Evolutionary conservation across 2,888 invertebrate genomes (phyloP), one percentile per base, ranked within the genome.

Genomic region (Ctena decussata): DNA sequence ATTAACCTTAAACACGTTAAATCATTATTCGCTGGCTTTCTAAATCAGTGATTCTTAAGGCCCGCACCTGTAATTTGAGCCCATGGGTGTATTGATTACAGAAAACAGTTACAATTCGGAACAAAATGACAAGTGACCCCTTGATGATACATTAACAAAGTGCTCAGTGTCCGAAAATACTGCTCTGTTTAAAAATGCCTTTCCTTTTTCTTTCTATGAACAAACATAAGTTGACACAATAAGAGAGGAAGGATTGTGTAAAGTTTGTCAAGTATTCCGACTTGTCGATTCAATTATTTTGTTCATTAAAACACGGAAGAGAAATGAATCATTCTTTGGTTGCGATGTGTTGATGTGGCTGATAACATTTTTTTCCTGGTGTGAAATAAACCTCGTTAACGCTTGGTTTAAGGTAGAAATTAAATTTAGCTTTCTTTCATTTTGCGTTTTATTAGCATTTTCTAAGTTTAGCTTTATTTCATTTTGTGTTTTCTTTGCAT

Each of bases 81-180:
- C 6, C 32, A 2, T 53, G 53, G 8, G 53, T 53, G 78, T 70
- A 78, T 78, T 37, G 71, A 57, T 71, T 71, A 53, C 78, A 37
- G 15, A 53, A 70, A 70, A 49, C 46, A 53, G 46, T 70, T 57
- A 70, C 70, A 49, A 78, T 27, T 35, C 24, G 32, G 71, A 78
- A 80, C 65, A 80, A 80, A 80, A 37, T 53, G 65, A 65, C 49
- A 65, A 65, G 8, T 80, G 80, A 80, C 80, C 80, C 80, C 24
- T 18, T 18, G 35, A 65, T 65, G 65, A 30, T 65, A 65, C 65
- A 18, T 35, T 65, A 15, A 65, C 65, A 65, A 65, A 18, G 35
- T 11, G 65, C 8, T 65, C 65, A 35, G 8, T 30, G 65, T 65
- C 65, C 35, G 35, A 35, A 65, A 15, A 35, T 24, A 65, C 35